Conservation (phyloP, 1,140 invertebrate genomes). For the Halyomorpha halys region DNA sequence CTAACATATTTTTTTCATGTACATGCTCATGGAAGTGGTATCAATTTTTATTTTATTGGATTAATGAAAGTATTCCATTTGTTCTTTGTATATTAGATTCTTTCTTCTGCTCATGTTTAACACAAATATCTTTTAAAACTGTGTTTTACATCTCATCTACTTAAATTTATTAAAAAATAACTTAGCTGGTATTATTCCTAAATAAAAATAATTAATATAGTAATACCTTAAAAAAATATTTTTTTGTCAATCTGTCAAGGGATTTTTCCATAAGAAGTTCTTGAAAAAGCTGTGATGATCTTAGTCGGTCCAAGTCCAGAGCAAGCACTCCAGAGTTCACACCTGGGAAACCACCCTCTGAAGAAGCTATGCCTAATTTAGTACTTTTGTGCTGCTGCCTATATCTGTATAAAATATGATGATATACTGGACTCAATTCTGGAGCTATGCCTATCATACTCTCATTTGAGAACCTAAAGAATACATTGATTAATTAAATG, state of each 20-base stretch:
- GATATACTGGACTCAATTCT: slow-evolving; percentile 71
- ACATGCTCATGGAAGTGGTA: too few relatives aligned
- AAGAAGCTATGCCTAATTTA: slow-evolving; percentile 45
- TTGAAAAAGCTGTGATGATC: slow-evolving; percentile 42
- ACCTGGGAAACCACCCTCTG: slow-evolving; percentile 53
- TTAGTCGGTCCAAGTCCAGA: slow-evolving; percentile 57
- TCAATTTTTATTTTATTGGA: too few relatives aligned
- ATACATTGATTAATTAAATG: background rate
- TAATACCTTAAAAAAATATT: slow-evolving; percentile 30
- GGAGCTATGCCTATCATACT: slow-evolving; percentile 52
- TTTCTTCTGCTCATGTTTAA: too few relatives aligned
- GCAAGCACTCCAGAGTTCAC: slow-evolving; percentile 74
- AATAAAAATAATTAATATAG: background rate
- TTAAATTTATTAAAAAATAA: too few relatives aligned
- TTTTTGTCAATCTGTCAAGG: slow-evolving; percentile 23
- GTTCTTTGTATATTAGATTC: too few relatives aligned
- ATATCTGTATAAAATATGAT: slow-evolving; percentile 63
- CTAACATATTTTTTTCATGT: too few relatives aligned
- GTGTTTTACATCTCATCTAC: too few relatives aligned
- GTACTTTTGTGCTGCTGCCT: slow-evolving; percentile 49
- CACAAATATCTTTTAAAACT: too few relatives aligned
- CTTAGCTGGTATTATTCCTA: background rate
- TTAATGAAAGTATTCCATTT: too few relatives aligned
- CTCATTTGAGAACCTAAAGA: slow-evolving; percentile 1
- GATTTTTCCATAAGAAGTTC: slow-evolving; percentile 21